phyloP scores from a whole-genome alignment of 2,113 vertebrate genomes.

The Rhadina sibilatrix region DNA sequence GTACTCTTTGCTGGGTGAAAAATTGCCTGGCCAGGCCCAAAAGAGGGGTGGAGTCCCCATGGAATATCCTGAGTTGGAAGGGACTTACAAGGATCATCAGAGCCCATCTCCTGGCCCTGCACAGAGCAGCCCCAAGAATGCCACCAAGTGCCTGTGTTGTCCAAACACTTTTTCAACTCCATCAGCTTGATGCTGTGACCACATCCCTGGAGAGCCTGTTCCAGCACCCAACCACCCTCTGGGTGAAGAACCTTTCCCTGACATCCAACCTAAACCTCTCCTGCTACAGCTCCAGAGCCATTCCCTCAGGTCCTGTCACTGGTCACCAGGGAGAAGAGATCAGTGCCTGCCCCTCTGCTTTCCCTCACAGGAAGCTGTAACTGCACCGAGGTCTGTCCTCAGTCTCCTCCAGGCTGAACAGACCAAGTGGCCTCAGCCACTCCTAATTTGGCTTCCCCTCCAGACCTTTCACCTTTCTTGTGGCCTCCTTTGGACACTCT shows the following conservation, averaged over 20 bases:
- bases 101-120: neutral
- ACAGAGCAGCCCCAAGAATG: neutral
- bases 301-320: neutral
- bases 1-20: neutral
- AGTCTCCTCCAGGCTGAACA: neutral
- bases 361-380: neutral
- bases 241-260: neutral
- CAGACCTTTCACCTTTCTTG: neutral
- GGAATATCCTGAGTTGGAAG: neutral
- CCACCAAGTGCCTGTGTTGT: neutral
- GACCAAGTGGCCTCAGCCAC: neutral
- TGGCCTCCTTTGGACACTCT: neutral
- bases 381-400: neutral
- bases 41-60: neutral
- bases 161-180: neutral
- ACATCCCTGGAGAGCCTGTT: neutral
- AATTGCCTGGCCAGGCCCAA: rapidly evolving
- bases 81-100: neutral
- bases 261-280: neutral
- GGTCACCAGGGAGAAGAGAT: neutral
- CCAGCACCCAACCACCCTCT: neutral
- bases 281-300: neutral
- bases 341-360: neutral
- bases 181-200: neutral
- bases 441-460: neutral